Conservation (phyloP, 2,888 invertebrate species). For the Amphipoea lucens region DNA sequence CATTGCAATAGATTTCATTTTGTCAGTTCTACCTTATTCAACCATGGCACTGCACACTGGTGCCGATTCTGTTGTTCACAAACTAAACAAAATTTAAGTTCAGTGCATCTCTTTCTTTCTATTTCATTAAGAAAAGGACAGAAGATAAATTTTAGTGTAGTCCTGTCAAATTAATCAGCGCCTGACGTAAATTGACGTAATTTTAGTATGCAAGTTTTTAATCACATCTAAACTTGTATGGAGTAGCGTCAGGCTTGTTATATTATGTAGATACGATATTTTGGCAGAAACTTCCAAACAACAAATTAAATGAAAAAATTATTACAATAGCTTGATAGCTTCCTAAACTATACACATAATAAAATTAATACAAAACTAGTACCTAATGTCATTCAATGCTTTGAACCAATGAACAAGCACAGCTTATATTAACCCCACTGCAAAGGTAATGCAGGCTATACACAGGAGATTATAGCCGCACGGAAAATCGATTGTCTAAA, state of each 20-base stretch:
- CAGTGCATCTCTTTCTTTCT: too few species aligned
- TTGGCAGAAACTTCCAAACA: background rate
- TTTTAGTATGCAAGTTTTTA: too few species aligned
- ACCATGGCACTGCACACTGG: background rate
- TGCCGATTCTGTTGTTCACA: too few species aligned
- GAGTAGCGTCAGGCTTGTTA: background rate
- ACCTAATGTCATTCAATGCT: background rate
- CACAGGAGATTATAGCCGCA: background rate
- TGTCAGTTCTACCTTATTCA: background rate
- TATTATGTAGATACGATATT: background rate
- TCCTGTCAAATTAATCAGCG: too few species aligned
- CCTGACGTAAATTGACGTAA: too few species aligned
- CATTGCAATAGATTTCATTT: conserved; percentile 1
- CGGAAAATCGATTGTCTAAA: background rate
- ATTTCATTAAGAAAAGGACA: too few species aligned
- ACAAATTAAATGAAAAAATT: conserved; percentile 1
- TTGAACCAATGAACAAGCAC: conserved; percentile 14
- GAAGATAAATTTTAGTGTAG: too few species aligned
- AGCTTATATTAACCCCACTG: background rate
- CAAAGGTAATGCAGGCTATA: background rate
- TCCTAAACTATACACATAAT: conserved; percentile 13
- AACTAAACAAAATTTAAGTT: too few species aligned
- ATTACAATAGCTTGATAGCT: background rate
- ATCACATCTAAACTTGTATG: too few species aligned
- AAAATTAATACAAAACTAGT: conserved; percentile 7